Percentiles rank a stretch among this genome's conserved stretches.
phyloP scores from a whole-genome alignment of 1,140 invertebrate species.

The Metopolophium dirhodum region DNA sequence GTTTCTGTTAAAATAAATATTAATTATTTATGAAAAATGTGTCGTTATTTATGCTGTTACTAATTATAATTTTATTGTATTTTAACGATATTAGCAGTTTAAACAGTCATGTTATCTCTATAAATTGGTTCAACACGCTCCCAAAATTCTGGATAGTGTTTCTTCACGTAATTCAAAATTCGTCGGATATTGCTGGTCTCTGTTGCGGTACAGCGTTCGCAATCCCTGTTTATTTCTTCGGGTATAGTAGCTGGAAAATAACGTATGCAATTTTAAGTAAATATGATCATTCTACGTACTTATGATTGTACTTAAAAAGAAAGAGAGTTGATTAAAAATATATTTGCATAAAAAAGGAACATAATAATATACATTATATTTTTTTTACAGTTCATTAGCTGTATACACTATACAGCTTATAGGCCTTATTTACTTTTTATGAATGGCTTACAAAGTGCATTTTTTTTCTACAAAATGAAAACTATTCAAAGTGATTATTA shows the following conservation, averaged over 20 bases:
- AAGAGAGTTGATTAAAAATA: neutral
- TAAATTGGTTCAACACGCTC: neutral
- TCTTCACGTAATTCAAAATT: slow-evolving; percentile 10
- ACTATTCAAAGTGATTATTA: too few relatives aligned
- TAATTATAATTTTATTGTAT: neutral
- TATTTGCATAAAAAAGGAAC: too few relatives aligned
- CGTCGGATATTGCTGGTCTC: neutral
- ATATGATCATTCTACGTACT: neutral
- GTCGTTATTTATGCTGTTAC: neutral
- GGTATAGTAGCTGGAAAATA: slow-evolving; percentile 21
- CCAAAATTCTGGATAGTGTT: slow-evolving; percentile 3
- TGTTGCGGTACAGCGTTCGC: neutral
- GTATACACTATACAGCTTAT: too few relatives aligned
- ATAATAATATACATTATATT: too few relatives aligned
- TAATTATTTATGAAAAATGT: neutral
- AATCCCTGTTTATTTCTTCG: neutral
- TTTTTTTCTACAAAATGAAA: too few relatives aligned
- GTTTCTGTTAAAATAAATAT: slow-evolving; percentile 19
- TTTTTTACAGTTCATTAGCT: too few relatives aligned
- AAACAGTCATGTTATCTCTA: neutral
- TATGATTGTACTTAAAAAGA: neutral
- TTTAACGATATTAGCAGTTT: neutral
- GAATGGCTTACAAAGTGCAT: too few relatives aligned
- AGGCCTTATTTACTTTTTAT: too few relatives aligned
- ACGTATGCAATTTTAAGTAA: neutral